Conservation (phyloP, 2,113 vertebrate species). For the Corvus moneduloides region DNA sequence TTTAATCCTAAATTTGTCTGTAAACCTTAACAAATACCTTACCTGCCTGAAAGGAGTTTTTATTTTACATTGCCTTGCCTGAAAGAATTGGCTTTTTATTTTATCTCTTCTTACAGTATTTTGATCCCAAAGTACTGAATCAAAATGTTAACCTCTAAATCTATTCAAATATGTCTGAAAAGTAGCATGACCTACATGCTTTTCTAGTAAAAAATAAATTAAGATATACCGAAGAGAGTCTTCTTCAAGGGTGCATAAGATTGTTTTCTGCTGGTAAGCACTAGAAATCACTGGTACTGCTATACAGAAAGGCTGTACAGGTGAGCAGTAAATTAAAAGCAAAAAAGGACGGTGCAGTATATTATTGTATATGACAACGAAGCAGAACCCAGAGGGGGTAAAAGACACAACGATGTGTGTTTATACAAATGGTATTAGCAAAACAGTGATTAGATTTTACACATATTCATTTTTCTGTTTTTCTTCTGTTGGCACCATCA, state of each 20-base stretch:
- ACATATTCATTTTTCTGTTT: neutral
- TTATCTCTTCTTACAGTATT: neutral
- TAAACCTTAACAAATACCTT: neutral
- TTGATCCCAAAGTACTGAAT: neutral
- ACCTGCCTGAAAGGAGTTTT: neutral
- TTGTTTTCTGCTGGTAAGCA: neutral
- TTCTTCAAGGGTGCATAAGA: neutral
- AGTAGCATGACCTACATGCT: neutral
- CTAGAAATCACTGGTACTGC: neutral
- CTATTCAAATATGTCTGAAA: neutral
- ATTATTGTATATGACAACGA: accelerated
- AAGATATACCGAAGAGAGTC: neutral
- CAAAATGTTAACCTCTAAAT: neutral
- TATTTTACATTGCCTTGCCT: neutral
- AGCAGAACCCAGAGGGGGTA: neutral
- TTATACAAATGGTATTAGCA: neutral
- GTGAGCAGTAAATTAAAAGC: neutral
- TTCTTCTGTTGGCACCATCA: neutral
- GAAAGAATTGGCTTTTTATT: neutral
- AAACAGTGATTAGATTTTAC: neutral
- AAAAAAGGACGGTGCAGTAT: neutral
- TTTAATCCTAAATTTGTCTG: neutral
- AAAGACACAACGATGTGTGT: neutral
- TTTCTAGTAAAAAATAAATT: neutral
- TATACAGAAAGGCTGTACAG: neutral